Evolutionary conservation across 92 coral and sea anemone genomes (phyloP).

Genomic region (Meandrina meandrites): DNA sequence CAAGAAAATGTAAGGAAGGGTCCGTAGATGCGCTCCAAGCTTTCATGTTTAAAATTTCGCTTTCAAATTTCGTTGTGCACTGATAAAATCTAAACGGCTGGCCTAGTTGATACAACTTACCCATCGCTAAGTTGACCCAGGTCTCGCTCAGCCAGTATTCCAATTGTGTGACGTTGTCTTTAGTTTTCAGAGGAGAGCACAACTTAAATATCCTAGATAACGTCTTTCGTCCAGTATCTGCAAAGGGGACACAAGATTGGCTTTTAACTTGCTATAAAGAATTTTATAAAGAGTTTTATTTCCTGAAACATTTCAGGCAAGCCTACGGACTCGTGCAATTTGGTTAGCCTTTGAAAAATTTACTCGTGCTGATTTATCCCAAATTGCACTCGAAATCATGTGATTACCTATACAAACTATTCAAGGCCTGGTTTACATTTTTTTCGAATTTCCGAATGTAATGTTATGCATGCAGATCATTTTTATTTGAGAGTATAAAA

Average conservation of each 20-base stretch:
- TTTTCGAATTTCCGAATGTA: too few relatives aligned
- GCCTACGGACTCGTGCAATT: too few relatives aligned
- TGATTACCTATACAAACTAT: too few relatives aligned
- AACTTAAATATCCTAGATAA: slow-evolving; percentile 71
- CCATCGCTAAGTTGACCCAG: slow-evolving; percentile 99
- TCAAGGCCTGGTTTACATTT: too few relatives aligned
- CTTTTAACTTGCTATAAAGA: neutral
- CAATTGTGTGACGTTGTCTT: slow-evolving; percentile 69
- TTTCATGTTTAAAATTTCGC: too few relatives aligned
- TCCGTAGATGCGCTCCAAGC: too few relatives aligned
- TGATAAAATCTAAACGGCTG: neutral
- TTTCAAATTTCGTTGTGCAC: neutral
- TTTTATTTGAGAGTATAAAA: too few relatives aligned
- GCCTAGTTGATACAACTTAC: slow-evolving; percentile 37
- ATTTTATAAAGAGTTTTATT: neutral
- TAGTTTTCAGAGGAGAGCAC: slow-evolving; percentile 80
- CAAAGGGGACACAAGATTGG: neutral
- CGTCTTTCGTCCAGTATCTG: slow-evolving; percentile 76
- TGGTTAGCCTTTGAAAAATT: too few relatives aligned
- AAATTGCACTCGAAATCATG: too few relatives aligned
- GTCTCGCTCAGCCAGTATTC: slow-evolving; percentile 93
- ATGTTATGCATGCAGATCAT: too few relatives aligned
- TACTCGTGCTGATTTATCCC: too few relatives aligned
- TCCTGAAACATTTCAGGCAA: neutral
- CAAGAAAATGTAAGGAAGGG: too few relatives aligned